Percentiles rank a stretch among this genome's conserved stretches.
Evolutionary conservation across 2,888 invertebrate species (phyloP).

Genomic region (Augiades crinisus): DNA sequence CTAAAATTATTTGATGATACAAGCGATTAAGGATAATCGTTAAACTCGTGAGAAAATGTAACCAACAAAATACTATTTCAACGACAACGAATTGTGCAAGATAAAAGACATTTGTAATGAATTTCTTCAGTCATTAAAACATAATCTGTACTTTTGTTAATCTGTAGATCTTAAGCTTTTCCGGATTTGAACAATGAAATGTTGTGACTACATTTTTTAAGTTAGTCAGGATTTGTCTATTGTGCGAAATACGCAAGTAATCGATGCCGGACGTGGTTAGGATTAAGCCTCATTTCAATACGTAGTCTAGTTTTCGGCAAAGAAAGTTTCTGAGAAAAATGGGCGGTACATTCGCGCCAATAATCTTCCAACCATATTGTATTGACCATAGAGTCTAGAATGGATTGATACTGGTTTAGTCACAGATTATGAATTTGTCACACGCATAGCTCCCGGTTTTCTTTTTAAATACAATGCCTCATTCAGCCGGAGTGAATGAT

Average conservation of each 20-base stretch:
- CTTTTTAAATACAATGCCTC: conserved; percentile 37
- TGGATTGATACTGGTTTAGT: neutral
- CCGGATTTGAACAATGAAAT: conserved; percentile 59
- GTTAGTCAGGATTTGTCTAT: conserved; percentile 36
- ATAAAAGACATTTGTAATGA: conserved; percentile 30
- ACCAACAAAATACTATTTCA: conserved; percentile 31
- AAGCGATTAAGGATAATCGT: conserved; percentile 34
- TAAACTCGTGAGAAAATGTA: conserved; percentile 32
- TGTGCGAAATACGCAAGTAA: conserved; percentile 57
- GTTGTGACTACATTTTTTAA: conserved; percentile 58
- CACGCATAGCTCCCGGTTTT: conserved; percentile 38
- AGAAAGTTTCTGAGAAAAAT: conserved; percentile 38
- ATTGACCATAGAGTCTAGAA: neutral
- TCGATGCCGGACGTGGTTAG: conserved; percentile 63
- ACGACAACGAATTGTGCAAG: conserved; percentile 38
- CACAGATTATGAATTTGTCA: conserved; percentile 24
- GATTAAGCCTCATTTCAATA: conserved; percentile 21
- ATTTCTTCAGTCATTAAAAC: conserved; percentile 31
- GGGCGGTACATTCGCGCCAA: neutral
- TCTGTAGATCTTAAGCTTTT: conserved; percentile 45
- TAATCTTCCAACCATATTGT: neutral
- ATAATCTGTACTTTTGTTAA: conserved; percentile 31
- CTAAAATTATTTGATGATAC: no score
- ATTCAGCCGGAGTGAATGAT: conserved; percentile 47
- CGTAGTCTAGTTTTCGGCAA: conserved; percentile 34